Conservation (phyloP, 2,888 invertebrate genomes). For the Drosophila kokeensis region DNA sequence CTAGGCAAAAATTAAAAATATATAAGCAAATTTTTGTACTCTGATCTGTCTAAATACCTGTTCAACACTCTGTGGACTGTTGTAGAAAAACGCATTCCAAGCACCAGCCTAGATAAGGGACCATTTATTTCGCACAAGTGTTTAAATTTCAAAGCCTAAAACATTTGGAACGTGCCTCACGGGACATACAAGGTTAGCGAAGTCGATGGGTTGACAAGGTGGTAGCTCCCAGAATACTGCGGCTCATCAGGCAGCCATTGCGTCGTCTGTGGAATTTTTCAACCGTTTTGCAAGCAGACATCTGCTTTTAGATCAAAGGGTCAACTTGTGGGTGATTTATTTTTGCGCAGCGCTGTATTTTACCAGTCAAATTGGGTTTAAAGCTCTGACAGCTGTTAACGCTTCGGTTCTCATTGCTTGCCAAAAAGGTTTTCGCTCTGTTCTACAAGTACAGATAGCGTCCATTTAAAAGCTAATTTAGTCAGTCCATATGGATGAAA, state of each 20-base stretch:
- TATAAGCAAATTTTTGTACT: background rate
- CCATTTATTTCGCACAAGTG: conserved; percentile 54
- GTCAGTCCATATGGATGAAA: conserved; percentile 4
- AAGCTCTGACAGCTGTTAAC: conserved; percentile 59
- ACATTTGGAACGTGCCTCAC: conserved; percentile 23
- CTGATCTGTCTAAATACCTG: conserved; percentile 4
- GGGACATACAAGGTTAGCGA: conserved; percentile 8
- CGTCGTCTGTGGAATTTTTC: conserved; percentile 51
- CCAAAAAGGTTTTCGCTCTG: conserved; percentile 24
- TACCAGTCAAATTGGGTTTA: conserved; percentile 62
- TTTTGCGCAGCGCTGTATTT: conserved; percentile 44
- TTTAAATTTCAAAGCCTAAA: conserved; percentile 50
- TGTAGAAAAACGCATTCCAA: background rate
- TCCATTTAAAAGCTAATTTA: conserved; percentile 37
- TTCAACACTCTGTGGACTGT: conserved; percentile 1
- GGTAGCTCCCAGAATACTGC: conserved; percentile 26
- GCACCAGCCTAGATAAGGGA: conserved; percentile 10
- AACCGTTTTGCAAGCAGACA: conserved; percentile 45
- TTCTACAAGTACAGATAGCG: conserved; percentile 10
- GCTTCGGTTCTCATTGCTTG: conserved; percentile 45
- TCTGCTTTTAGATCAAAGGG: conserved; percentile 71
- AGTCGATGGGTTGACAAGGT: conserved; percentile 27
- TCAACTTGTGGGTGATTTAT: conserved; percentile 69
- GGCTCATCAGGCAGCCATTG: conserved; percentile 47
- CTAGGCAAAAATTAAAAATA: background rate